Base-by-base conservation (phyloP, 2,888 invertebrate genomes). In the Drosophila subquinaria region DNA sequence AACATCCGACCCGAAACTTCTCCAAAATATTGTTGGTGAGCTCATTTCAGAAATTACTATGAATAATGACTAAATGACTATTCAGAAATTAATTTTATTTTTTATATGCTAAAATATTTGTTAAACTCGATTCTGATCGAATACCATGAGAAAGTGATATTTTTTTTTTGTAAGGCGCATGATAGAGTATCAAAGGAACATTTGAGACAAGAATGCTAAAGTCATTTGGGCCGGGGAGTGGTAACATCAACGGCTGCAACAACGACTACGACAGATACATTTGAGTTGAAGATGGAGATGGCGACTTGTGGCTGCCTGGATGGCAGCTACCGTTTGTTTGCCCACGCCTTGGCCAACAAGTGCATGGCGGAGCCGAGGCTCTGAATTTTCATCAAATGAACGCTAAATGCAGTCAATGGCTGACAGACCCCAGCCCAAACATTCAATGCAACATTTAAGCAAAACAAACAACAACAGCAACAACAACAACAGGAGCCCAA, bases 391-490 rank as follows among this genome's bases (percentile, higher is more conserved):
- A 86, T 83, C 83, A 83, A 83, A 83, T 83, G 83, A 83, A 82
- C 87, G 90, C 85, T 88, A 82, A 81, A 76, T 79, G 79, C 71
- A 70, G 65, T 65, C 72, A 80, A 51, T 67, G 78, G 73, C 61
- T 64, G 33, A 43, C 53, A 70, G 52, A 55, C 15, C 40, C 35
- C 51, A 38, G 42, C 43, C 61, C 53, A 55, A 64, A 47, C 75
- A 62, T 60, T 80, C 90, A 90, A 87, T 83, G 88, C 85, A 83
- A 84, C 89, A 90, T 89, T 88, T 83, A 90, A 89, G 72, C 84
- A 89, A 88, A 78, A 78, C 83, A 88, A 76, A 68, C 79, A 76
- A 45, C 65, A 38, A 0, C 15, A 17, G 35, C 35, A n/a, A n/a
- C 69, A 63, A 42, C 65, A 38, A 0, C 15, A 17, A 42, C 35